Evolutionary conservation across 1,140 invertebrate species (phyloP).

Genomic region (Nautilus pompilius): DNA sequence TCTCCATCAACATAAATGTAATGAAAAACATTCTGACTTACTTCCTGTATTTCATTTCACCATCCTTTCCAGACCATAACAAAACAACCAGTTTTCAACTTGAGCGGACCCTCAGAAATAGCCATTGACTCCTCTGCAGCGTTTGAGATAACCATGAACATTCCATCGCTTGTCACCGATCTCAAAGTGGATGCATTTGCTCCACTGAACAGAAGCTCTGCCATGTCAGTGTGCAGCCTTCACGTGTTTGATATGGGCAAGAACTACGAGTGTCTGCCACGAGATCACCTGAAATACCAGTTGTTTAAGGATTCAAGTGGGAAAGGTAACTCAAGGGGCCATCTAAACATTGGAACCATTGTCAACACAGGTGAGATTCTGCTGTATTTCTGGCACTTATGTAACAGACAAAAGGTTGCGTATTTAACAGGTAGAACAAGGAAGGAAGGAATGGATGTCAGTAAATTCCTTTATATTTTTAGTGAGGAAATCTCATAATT

Average conservation of each 20-base stretch:
- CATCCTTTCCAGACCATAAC: conserved; percentile 15
- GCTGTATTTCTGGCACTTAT: no score
- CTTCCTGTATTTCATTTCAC: no score
- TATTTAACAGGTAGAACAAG: no score
- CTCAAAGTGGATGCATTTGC: conserved; percentile 35
- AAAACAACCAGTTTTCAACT: conserved; percentile 27
- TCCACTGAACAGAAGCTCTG: conserved; percentile 35
- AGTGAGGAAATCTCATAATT: no score
- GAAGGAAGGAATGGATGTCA: no score
- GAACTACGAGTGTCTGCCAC: conserved; percentile 30
- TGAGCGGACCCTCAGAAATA: conserved; percentile 28
- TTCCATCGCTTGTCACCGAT: conserved; percentile 24
- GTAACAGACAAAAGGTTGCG: no score
- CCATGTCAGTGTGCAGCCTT: conserved; percentile 42
- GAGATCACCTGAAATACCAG: background rate
- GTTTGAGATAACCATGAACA: conserved; percentile 32
- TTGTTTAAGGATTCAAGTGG: conserved; percentile 15
- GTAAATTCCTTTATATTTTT: no score
- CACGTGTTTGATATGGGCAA: conserved; percentile 19
- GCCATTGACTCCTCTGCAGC: conserved; percentile 27
- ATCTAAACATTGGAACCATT: conserved; percentile 26
- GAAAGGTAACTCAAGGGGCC: conserved; percentile 23
- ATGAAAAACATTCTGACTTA: no score
- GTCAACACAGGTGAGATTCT: conserved; percentile 37
- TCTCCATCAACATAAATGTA: no score